phyloP scores from a whole-genome alignment of 2,113 vertebrate genomes.

The Forbesichthys agassizii region DNA sequence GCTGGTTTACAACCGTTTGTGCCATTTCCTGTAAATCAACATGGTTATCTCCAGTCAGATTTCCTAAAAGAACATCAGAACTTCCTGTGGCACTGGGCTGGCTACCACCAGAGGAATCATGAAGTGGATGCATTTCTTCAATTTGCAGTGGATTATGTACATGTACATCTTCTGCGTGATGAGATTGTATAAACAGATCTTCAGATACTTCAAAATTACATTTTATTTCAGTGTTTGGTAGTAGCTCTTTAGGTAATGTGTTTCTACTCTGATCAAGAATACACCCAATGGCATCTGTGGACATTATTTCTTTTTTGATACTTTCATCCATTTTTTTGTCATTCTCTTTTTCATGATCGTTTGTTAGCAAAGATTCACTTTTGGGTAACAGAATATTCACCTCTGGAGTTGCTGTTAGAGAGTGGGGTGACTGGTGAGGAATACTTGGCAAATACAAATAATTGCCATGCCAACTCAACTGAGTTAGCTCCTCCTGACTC shows the following conservation, averaged over 20 bases:
- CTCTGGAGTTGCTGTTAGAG: background rate
- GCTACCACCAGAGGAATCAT: background rate
- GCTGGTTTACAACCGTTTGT: background rate
- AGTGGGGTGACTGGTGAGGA: background rate
- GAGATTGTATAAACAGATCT: background rate
- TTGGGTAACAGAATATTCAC: slow-evolving; percentile 3
- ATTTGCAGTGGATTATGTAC: slow-evolving; percentile 8
- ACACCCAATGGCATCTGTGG: background rate
- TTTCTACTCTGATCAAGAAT: background rate
- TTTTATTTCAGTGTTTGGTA: slow-evolving; percentile 8
- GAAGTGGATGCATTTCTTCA: slow-evolving; percentile 2
- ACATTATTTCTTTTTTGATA: background rate
- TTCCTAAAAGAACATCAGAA: too few species aligned
- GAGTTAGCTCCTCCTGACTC: slow-evolving; percentile 9
- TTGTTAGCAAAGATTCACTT: background rate
- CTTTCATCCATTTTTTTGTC: background rate
- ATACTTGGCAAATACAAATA: background rate
- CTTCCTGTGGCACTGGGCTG: too few species aligned
- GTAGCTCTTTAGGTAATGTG: background rate
- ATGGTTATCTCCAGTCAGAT: background rate
- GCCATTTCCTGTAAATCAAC: background rate
- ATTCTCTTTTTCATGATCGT: background rate
- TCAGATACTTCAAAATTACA: slow-evolving; percentile 2
- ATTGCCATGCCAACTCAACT: background rate
- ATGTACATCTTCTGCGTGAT: background rate